Evolutionary conservation across 2,888 invertebrate species (phyloP).

Genomic region (Drosophila macrospina): DNA sequence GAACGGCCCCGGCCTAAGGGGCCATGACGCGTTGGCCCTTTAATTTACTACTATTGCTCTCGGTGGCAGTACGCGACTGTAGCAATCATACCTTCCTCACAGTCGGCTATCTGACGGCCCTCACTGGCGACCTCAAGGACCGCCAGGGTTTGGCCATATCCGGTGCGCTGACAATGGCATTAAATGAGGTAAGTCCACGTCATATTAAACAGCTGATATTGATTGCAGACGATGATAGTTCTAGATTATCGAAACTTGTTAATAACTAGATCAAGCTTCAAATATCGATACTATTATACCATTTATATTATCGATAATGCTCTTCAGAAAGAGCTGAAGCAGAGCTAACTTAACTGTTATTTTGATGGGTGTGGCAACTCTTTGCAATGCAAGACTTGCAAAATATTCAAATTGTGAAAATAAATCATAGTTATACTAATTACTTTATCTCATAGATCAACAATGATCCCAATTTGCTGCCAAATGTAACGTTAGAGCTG

Average conservation of each 20-base stretch:
- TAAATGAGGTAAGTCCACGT: conserved; percentile 89
- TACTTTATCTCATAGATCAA: conserved; percentile 87
- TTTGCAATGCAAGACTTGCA: too few relatives aligned
- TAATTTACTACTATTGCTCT: conserved; percentile 88
- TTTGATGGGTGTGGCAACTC: too few relatives aligned
- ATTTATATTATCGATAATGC: too few relatives aligned
- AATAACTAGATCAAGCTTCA: too few relatives aligned
- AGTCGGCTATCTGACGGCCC: conserved; percentile 94
- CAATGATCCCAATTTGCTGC: conserved; percentile 89
- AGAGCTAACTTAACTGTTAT: too few relatives aligned
- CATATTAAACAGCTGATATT: too few relatives aligned
- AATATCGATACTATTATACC: too few relatives aligned
- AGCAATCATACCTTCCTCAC: conserved; percentile 87
- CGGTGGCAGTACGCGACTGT: conserved; percentile 87
- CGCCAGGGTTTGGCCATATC: conserved; percentile 95
- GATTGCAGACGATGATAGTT: too few relatives aligned
- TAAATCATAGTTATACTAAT: neutral
- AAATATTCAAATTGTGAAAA: neutral
- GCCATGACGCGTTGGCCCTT: conserved; percentile 86
- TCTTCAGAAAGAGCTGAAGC: too few relatives aligned
- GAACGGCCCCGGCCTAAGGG: conserved; percentile 87
- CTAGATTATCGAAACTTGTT: too few relatives aligned
- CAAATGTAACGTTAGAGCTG: conserved; percentile 90
- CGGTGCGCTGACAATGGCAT: conserved; percentile 95
- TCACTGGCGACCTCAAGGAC: conserved; percentile 91